A percentile compares a stretch with the other conserved stretches of the same genome.
These are phyloP conservation scores for Conus betulinus DNA, from an alignment of 1,140 invertebrate genomes.

Conservation along the genomic window DNA sequence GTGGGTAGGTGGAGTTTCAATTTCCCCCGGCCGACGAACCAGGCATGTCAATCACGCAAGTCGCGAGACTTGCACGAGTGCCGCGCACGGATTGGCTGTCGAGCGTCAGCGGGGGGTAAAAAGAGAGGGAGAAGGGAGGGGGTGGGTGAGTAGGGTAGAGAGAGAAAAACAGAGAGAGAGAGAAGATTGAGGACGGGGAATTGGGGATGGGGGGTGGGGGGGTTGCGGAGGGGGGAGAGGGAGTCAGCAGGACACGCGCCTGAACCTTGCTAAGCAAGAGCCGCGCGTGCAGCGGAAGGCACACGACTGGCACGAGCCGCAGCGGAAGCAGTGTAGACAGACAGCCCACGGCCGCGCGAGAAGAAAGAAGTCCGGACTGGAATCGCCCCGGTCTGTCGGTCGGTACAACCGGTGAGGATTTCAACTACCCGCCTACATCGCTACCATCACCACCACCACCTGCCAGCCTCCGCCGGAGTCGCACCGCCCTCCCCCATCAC, in stretches of 20 bases:
- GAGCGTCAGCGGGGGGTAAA: neutral
- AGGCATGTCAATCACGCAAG: neutral
- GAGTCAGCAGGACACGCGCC: neutral
- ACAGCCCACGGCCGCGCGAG: neutral
- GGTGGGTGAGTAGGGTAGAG: neutral
- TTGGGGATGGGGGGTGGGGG: neutral
- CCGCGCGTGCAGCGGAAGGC: constrained; percentile 33
- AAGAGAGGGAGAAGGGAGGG: neutral
- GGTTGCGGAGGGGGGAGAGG: neutral
- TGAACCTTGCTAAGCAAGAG: neutral
- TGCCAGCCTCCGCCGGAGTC: neutral
- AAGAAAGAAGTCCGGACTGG: neutral
- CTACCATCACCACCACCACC: constrained; percentile 20
- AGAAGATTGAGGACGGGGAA: no score
- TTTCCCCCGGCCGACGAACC: neutral
- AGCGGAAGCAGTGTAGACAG: neutral
- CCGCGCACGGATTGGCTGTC: constrained; percentile 16
- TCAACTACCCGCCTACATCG: neutral
- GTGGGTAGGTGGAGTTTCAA: neutral
- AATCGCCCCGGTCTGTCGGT: neutral
- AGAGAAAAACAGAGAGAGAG: neutral
- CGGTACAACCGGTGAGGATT: neutral
- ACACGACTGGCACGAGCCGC: constrained; percentile 42
- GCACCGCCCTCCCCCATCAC: neutral
- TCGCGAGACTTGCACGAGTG: neutral